Base-by-base conservation (phyloP, 2,113 vertebrate species). In the Syngnathoides biaculeatus region DNA sequence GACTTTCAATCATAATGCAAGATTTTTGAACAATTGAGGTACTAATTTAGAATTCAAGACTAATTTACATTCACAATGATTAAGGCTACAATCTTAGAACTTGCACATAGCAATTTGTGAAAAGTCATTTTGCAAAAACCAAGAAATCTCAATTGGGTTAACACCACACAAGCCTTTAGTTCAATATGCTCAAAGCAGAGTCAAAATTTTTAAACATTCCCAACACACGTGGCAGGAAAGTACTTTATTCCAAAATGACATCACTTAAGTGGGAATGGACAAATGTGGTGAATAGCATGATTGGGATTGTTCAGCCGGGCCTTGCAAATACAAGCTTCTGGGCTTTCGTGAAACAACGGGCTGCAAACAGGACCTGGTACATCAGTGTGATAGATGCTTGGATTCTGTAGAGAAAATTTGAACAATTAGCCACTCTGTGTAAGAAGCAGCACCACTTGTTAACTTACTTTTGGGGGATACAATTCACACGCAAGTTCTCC, bases 291-390 rank as follows among this genome's bases (percentile, higher is more conserved):
- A 8, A 57, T 30, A 7, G 55, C 2, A 2, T 26, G 27, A 6
- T 30, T 26, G 8, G 26, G 14, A 19, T 30, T 35, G 14, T 12
- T 17, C 22, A 57, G 26, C 7, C 5, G 55, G 5, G 27, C 15
- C 15, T 57, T 57, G 55, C 55, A 57, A 30, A 57, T 15, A 30
- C 55, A 57, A 27, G 55, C 55, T 30, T 57, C 55, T 9, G 55
- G 55, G 19, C 55, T 57, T 57, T 57, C 26, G 26, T 57, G 55
- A 15, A 57, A 57, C 55, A 57, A 57, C 13, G 55, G 55, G 14
- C 26, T 30, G 55, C 55, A 57, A 7, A 57, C 27, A 19, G 27
- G 15, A 14, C 30, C 26, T 57, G 55, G 27, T 0, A 57, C 26
- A 19, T 14, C 26, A 57, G 26, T 17, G 6, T 26, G 55, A 14